phyloP scores from a whole-genome alignment of 1,140 invertebrate species.

The Lepidurus apus region DNA sequence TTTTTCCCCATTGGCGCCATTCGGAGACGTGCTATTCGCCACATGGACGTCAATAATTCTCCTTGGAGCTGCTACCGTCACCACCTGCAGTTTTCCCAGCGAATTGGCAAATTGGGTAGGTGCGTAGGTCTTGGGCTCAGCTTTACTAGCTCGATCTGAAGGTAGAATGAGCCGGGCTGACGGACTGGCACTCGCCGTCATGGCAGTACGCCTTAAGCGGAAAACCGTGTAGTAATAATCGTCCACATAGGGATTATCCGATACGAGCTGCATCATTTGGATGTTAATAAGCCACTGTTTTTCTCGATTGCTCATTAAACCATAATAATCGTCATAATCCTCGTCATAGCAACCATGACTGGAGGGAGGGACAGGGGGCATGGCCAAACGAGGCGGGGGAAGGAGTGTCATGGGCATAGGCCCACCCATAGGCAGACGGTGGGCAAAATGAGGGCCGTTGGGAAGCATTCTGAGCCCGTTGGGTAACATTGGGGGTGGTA shows the following conservation, averaged over 20 bases:
- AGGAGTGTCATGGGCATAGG: background rate
- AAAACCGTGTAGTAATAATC: constrained; percentile 74
- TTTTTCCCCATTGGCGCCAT: background rate
- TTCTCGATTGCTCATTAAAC: constrained; percentile 82
- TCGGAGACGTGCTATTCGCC: constrained; percentile 49
- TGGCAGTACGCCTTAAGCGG: constrained; percentile 42
- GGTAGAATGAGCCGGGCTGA: constrained; percentile 44
- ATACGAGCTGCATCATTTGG: constrained; percentile 79
- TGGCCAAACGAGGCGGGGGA: background rate
- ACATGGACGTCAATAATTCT: constrained; percentile 86
- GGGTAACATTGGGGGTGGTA: background rate
- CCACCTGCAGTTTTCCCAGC: constrained; percentile 71
- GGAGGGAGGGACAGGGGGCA: background rate
- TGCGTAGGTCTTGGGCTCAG: constrained; percentile 57
- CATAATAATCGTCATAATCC: constrained; percentile 71
- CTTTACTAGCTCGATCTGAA: constrained; percentile 33
- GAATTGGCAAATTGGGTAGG: constrained; percentile 88
- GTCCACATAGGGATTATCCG: constrained; percentile 75
- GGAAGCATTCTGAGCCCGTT: background rate
- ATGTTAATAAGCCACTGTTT: constrained; percentile 92
- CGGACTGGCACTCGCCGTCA: constrained; percentile 25
- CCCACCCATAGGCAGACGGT: background rate
- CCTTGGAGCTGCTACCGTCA: constrained; percentile 85
- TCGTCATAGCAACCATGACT: constrained; percentile 34
- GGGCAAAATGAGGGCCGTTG: background rate